Base-by-base conservation (phyloP, 37 sponge, comb jelly and placozoan species). In the Crambe crambe region DNA sequence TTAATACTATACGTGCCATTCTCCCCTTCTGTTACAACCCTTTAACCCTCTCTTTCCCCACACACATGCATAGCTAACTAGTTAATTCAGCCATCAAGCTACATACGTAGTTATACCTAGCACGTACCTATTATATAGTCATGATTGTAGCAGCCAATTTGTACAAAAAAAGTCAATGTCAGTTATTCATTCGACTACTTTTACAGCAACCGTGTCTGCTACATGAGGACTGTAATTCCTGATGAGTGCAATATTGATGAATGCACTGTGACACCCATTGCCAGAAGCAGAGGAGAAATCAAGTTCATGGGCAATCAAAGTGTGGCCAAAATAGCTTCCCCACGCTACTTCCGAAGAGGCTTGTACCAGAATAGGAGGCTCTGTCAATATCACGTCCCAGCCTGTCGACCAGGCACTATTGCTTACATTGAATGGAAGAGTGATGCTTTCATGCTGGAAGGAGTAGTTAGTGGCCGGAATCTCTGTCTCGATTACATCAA, bases 321-420 rank as follows among this genome's bases (percentile, higher is more conserved):
- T 15, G n/a, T n/a, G n/a, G n/a, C n/a, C n/a, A 65, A 65, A 30
- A 30, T 65, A 30, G 66, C 66, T 30, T 65, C 66, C 30, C 66
- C 66, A 30, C 31, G 66, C 31, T 65, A 31, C 35, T 65, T 12
- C 31, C 51, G 51, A 15, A 32, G 30, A 26, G 31, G 66, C 17
- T 34, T 18, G 2, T 65, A 65, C 10, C 66, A 65, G 66, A 20
- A 31, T 9, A 30, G 66, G 17, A 30, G 66, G 17, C 66, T 65
- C 35, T 65, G 66, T 30, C 66, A 65, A 34, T 65, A 65, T 34
- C 25, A 65, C 10, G 34, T 65, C 2, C 35, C 31, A 26, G 12
- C 66, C 27, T 65, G 66, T 34, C 66, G 32, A 26, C 12, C 17
- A 31, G 35, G 31, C 66, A 65, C 32, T 17, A 8, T 65, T 26